Base-by-base conservation (phyloP, 2,888 invertebrate species). In the Plusia festucae region DNA sequence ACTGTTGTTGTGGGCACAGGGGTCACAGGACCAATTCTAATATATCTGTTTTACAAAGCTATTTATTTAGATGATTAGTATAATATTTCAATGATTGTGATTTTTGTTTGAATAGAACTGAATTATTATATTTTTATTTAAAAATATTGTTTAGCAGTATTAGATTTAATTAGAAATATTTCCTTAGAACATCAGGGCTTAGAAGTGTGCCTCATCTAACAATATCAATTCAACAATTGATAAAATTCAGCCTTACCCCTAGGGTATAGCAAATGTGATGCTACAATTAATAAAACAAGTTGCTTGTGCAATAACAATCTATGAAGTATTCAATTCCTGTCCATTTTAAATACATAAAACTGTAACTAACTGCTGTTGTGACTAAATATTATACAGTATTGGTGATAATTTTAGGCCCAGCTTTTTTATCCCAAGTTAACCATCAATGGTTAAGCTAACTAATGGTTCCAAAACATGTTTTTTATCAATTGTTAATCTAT, bases 1-100 rank as follows among this genome's bases (percentile, higher is more conserved):
- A 96, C 97, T 69, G 96, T 97, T 75, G 94, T 97, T 71, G 94
- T 97, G 73, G 98, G 98, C n/a, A 97, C 98, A 18, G 87, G 97
- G 16, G 89, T 97, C 53, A 97, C 97, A 74, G 93, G 97, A 68
- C 90, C 97, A 53, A 96, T 97, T 80, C 95, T 97, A 76, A 80
- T 96, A 77, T 95, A 91, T 85, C 85, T 93, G 62, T 93, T 94
- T 80, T 93, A 92, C 73, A 91, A 88, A 85, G 91, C 93, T 67
- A 82, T 94, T 32, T 86, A 85, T 85, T 70, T 88, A 78, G 88
- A 86, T 82, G 80, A 79, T 68, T 88, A 74, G 49, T 46, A 16
- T 9, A n/a, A n/a, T 40, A n/a, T 24, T 24, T 30, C 0, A 9
- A 30, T 30, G 7, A 15, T 15, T 6, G n/a, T 40, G 3, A 5